A percentile compares a stretch with the other conserved stretches of the same genome.
phyloP scores from a whole-genome alignment of 2,888 invertebrate species.

The Phaonia tiefii region DNA sequence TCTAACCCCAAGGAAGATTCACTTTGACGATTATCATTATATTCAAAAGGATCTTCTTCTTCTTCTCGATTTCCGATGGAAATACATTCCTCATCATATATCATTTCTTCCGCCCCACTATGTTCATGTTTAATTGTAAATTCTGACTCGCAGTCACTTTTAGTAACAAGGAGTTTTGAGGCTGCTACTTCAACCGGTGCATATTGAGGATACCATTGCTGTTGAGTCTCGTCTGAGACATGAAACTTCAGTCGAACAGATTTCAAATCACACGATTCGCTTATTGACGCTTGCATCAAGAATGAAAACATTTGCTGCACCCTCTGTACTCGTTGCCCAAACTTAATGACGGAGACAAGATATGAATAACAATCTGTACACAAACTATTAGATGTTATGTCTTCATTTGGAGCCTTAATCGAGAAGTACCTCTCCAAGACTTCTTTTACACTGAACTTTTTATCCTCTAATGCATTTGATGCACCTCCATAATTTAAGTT shows the following conservation, averaged over 20 bases:
- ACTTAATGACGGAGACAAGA: slow-evolving; percentile 73
- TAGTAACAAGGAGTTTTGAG: background rate
- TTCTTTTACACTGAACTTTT: slow-evolving; percentile 71
- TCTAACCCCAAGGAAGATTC: background rate
- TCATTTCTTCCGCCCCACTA: slow-evolving; percentile 42
- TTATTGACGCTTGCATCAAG: slow-evolving; percentile 65
- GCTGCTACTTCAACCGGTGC: slow-evolving; percentile 29
- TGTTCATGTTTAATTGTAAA: slow-evolving; percentile 67
- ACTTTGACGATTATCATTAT: slow-evolving; percentile 45
- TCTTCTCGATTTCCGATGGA: slow-evolving; percentile 37
- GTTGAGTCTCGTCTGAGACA: slow-evolving; percentile 67
- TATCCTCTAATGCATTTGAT: slow-evolving; percentile 6
- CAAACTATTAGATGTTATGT: slow-evolving; percentile 74
- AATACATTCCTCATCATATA: slow-evolving; percentile 37
- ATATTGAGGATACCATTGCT: slow-evolving; percentile 68
- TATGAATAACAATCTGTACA: slow-evolving; percentile 75
- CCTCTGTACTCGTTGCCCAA: slow-evolving; percentile 74
- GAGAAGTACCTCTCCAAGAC: slow-evolving; percentile 76
- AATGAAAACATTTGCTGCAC: slow-evolving; percentile 76
- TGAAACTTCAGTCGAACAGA: slow-evolving; percentile 69
- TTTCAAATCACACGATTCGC: slow-evolving; percentile 35
- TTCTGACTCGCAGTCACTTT: slow-evolving; percentile 6
- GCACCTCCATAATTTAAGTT: slow-evolving; percentile 70
- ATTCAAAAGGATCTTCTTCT: slow-evolving; percentile 60
- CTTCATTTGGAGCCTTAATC: slow-evolving; percentile 74